These are phyloP conservation scores for Scaptomyza hsui DNA, from an alignment of 1,140 invertebrate species.

Conservation along the genomic window DNA sequence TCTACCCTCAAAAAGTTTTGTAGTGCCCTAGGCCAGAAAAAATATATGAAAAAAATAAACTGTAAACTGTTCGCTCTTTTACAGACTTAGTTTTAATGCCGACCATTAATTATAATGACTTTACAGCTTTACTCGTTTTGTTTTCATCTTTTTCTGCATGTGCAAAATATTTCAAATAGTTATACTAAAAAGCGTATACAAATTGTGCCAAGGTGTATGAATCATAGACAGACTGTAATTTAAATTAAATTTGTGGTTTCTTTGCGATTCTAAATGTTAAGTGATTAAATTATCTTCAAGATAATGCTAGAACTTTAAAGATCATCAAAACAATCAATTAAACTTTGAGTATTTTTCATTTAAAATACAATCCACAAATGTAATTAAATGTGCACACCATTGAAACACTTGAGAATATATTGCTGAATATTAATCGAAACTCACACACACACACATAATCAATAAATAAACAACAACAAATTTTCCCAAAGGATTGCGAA, in stretches of 20 bases:
- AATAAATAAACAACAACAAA: slow-evolving; percentile 20
- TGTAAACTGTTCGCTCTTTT: slow-evolving; percentile 20
- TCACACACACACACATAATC: slow-evolving; percentile 19
- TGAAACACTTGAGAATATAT: slow-evolving; percentile 4
- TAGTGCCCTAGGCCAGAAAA: background rate
- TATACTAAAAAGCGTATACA: background rate
- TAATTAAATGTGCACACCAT: background rate
- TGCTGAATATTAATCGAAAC: slow-evolving; percentile 18
- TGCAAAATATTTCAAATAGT: slow-evolving; percentile 10
- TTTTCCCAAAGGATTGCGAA: slow-evolving; percentile 12
- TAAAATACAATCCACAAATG: background rate
- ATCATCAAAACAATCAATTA: too few species aligned
- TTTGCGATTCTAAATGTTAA: background rate
- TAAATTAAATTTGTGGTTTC: slow-evolving; percentile 6
- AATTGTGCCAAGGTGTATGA: slow-evolving; percentile 22
- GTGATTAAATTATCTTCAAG: too few species aligned
- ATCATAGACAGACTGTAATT: background rate
- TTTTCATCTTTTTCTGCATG: background rate
- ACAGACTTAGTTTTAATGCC: slow-evolving; percentile 15
- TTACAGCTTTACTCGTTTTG: slow-evolving; percentile 27
- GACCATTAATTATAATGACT: slow-evolving; percentile 67
- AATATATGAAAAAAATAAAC: too few species aligned
- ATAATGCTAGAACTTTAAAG: too few species aligned
- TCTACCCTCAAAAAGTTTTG: slow-evolving; percentile 1
- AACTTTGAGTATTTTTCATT: too few species aligned